A percentile compares a stretch with the other conserved stretches of the same genome.
These are phyloP conservation scores for Malthinus flaveolus DNA, from an alignment of 2,888 invertebrate genomes.

Conservation along the genomic window DNA sequence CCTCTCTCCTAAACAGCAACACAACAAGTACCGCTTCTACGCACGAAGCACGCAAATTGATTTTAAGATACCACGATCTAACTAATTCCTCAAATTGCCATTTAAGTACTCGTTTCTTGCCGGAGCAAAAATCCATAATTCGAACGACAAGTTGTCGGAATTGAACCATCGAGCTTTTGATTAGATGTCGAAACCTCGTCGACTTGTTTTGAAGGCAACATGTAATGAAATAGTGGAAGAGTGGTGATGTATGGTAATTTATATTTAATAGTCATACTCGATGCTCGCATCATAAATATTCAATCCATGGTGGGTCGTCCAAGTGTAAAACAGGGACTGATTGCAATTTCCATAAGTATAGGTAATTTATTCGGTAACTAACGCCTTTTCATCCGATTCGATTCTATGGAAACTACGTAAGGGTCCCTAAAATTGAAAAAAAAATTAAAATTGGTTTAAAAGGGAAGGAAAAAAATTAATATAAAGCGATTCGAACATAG, in stretches of 20 bases:
- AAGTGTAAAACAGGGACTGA: conserved; percentile 32
- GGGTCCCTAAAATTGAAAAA: not conserved
- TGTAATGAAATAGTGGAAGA: conserved; percentile 17
- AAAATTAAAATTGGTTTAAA: conserved; percentile 3
- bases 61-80: conserved; percentile 34
- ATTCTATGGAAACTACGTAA: conserved; percentile 10
- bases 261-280: conserved; percentile 19
- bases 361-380: conserved; percentile 36
- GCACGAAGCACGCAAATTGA: conserved; percentile 36
- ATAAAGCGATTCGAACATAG: not conserved
- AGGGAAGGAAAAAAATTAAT: not conserved
- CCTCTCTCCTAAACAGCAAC: conserved; percentile 32
- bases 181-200: conserved; percentile 17
- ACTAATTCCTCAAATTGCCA: conserved; percentile 33
- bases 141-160: conserved; percentile 26
- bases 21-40: conserved; percentile 13
- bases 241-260: conserved; percentile 24
- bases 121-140: conserved; percentile 17
- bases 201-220: conserved; percentile 28
- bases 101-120: conserved; percentile 24
- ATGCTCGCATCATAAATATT: conserved; percentile 28
- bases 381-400: conserved; percentile 23
- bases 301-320: conserved; percentile 24
- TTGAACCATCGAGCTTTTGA: conserved; percentile 19
- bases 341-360: conserved; percentile 41